phyloP scores from a whole-genome alignment of 1,140 invertebrate genomes.

The Calliopsis andreniformis region DNA sequence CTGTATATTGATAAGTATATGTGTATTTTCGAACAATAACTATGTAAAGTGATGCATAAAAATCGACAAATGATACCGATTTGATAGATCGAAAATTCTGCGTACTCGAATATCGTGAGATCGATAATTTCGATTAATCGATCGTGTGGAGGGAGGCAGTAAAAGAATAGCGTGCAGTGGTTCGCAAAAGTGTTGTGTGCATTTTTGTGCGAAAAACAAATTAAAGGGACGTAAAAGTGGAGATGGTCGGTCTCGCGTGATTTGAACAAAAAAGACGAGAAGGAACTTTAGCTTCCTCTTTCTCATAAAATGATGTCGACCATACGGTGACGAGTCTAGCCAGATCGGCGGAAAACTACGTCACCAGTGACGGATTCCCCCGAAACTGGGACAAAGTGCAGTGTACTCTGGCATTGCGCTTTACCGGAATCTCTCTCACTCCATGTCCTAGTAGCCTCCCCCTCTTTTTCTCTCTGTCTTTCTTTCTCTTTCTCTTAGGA shows the following conservation, averaged over 20 bases:
- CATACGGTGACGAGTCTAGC: constrained; percentile 30
- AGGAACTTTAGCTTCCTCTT: constrained; percentile 8
- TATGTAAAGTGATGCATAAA: too few relatives aligned
- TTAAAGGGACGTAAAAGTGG: constrained; percentile 22
- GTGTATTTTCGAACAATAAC: too few relatives aligned
- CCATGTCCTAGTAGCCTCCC: constrained; percentile 33
- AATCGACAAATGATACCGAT: constrained; percentile 32
- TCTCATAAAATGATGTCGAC: constrained; percentile 30
- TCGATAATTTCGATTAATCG: constrained; percentile 47
- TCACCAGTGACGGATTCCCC: constrained; percentile 79
- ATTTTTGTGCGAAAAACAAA: constrained; percentile 27
- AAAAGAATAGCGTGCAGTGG: constrained; percentile 29
- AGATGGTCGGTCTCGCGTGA: constrained; percentile 24
- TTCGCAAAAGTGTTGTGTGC: constrained; percentile 28
- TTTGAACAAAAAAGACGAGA: constrained; percentile 4
- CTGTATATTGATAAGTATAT: too few relatives aligned
- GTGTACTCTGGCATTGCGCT: constrained; percentile 81
- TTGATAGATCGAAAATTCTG: constrained; percentile 28
- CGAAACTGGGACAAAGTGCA: constrained; percentile 82
- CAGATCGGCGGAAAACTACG: constrained; percentile 73
- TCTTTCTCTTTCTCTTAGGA: constrained; percentile 33
- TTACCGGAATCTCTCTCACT: constrained; percentile 78
- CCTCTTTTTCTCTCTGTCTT: constrained; percentile 3
- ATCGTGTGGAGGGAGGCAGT: constrained; percentile 17
- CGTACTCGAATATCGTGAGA: constrained; percentile 21